Base-by-base conservation (phyloP, 2,888 invertebrate genomes). In the Agrochola lychnidis region DNA sequence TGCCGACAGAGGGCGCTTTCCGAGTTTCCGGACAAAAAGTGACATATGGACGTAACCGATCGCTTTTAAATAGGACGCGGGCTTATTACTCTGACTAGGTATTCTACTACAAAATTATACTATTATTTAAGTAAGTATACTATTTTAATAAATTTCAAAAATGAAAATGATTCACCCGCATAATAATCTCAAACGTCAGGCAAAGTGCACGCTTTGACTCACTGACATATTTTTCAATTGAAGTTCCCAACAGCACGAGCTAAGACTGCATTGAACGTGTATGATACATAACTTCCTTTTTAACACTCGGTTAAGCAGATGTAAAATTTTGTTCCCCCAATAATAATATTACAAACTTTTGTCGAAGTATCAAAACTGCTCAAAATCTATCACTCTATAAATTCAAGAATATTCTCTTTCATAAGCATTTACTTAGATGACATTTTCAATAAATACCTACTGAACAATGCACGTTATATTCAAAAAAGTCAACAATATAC, bases 201-300 rank as follows among this genome's bases (percentile, higher is more conserved):
- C 51, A 56, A 10, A 30, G 7, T 56, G 2, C 36, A 42, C 48
- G 22, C 14, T 63, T 45, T 30, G 0, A 63, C 25, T 19, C 16
- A 0, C 7, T 30, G 0, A 25, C 62, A 25, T 12, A 40, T 9
- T 70, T 42, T 59, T 76, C 72, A 61, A 51, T 73, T 84, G 83
- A 90, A 89, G 81, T 90, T 88, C 88, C 91, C 89, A 82, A 89
- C 89, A 90, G 85, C 61, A 78, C 81, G 82, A 76, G 71, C 67
- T 80, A 91, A 94, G 94, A 95, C 95, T 95, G 95, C 90, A 91
- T 94, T 91, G 87, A 85, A 91, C 88, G 91, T 93, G 92, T 93
- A 92, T 91, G 92, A 92, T 91, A 94, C 93, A 93, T 76, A n/a
- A 84, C 63, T 74, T 51, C 12, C 25, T 51, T 70, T 42, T 74